phyloP scores from a whole-genome alignment of 2,797 vertebrate species.

The Lophura swinhoii region DNA sequence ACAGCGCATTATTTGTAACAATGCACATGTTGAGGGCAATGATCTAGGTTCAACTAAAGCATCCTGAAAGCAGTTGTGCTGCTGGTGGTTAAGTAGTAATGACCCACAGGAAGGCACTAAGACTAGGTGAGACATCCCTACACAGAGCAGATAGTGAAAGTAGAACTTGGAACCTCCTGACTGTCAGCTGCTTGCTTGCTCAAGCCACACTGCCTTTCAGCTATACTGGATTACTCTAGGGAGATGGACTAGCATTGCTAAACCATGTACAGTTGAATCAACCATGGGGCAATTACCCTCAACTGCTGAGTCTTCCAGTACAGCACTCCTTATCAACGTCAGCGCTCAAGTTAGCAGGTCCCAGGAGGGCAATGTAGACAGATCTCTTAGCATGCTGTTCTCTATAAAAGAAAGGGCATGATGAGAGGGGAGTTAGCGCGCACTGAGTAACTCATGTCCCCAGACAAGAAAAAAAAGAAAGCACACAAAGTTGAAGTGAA shows the following conservation, averaged over 20 bases:
- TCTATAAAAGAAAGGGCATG: background rate
- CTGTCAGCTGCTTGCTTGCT: background rate
- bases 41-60: background rate
- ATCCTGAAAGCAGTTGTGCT: background rate
- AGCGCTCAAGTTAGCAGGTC: background rate
- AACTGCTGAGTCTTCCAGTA: background rate
- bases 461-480: background rate
- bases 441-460: background rate
- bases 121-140: background rate
- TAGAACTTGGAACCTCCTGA: background rate
- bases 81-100: background rate
- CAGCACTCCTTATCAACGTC: background rate
- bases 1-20: background rate
- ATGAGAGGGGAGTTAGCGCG: background rate
- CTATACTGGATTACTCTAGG: background rate
- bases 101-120: background rate
- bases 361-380: background rate
- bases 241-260: background rate
- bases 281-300: background rate
- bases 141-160: rapidly evolving
- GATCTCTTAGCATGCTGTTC: background rate
- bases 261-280: background rate
- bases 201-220: background rate
- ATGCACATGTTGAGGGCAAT: rapidly evolving
- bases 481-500: background rate